These are phyloP conservation scores for Ditylenchus weischeri DNA, from an alignment of 2,888 invertebrate genomes.

Conservation along the genomic window DNA sequence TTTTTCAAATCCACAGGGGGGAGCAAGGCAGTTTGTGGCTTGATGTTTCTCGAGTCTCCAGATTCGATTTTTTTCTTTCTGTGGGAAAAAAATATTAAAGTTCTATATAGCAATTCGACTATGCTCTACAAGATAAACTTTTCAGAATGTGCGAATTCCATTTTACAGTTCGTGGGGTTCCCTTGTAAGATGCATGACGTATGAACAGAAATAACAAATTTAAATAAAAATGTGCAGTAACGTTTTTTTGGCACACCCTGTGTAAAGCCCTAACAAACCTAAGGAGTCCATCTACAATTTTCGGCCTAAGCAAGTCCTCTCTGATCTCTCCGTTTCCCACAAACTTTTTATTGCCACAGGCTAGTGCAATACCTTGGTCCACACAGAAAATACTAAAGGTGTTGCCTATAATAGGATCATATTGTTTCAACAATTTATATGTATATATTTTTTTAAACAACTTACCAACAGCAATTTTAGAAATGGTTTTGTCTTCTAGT, in stretches of 20 bases:
- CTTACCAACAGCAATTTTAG: conserved; percentile 59
- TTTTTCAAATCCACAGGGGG: no score
- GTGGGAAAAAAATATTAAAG: no score
- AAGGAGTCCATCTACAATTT: conserved; percentile 64
- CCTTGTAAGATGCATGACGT: no score
- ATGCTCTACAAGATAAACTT: no score
- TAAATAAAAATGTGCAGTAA: no score
- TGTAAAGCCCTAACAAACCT: conserved; percentile 45
- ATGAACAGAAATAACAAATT: conserved; percentile 30
- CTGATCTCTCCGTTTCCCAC: conserved; percentile 57
- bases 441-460: conserved; percentile 8
- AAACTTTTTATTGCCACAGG: conserved; percentile 69
- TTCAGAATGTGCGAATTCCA: no score
- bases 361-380: conserved; percentile 70
- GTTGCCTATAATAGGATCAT: conserved; percentile 18
- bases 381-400: conserved; percentile 70
- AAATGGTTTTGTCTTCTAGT: conserved; percentile 67
- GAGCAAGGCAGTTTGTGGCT: no score
- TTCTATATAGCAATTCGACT: no score
- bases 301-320: conserved; percentile 62
- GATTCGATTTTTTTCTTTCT: no score
- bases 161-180: no score
- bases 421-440: not conserved
- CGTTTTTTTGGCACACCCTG: not conserved
- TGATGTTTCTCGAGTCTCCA: no score